Conservation (phyloP, 35 echinoderm and acorn worm genomes). For the Nesometra sesokonis region DNA sequence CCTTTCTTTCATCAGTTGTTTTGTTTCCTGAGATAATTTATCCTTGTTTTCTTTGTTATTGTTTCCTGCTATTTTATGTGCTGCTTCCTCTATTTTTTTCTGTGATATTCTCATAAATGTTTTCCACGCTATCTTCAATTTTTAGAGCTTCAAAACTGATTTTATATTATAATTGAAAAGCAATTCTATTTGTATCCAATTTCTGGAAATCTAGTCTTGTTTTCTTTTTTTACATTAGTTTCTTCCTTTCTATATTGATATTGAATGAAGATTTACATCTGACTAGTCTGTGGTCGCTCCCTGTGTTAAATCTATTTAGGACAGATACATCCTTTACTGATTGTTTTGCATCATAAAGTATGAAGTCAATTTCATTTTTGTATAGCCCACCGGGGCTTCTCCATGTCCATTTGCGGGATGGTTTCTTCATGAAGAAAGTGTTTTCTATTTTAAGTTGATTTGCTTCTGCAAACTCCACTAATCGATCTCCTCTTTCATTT, state of each 20-base stretch:
- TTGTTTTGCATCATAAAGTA: background rate
- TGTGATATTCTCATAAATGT: too few relatives aligned
- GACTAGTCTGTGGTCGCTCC: background rate
- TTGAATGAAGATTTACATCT: background rate
- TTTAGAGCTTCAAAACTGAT: background rate
- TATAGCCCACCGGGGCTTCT: background rate
- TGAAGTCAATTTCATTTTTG: background rate
- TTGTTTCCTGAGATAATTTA: too few relatives aligned
- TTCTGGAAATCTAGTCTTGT: background rate
- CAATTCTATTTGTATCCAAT: background rate
- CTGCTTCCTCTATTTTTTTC: too few relatives aligned
- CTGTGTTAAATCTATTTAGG: background rate
- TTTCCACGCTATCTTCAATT: background rate
- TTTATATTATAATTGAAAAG: background rate
- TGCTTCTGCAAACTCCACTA: background rate
- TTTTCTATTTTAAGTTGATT: background rate
- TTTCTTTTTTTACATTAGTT: background rate
- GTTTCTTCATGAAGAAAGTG: background rate
- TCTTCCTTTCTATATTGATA: background rate
- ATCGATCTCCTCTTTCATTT: background rate
- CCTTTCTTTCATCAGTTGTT: too few relatives aligned
- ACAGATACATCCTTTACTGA: background rate
- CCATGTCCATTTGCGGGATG: background rate
- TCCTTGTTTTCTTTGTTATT: too few relatives aligned
- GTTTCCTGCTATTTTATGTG: too few relatives aligned